Base-by-base conservation (phyloP, 2,113 vertebrate species). In the Hypocryptadius cinnamomeus region DNA sequence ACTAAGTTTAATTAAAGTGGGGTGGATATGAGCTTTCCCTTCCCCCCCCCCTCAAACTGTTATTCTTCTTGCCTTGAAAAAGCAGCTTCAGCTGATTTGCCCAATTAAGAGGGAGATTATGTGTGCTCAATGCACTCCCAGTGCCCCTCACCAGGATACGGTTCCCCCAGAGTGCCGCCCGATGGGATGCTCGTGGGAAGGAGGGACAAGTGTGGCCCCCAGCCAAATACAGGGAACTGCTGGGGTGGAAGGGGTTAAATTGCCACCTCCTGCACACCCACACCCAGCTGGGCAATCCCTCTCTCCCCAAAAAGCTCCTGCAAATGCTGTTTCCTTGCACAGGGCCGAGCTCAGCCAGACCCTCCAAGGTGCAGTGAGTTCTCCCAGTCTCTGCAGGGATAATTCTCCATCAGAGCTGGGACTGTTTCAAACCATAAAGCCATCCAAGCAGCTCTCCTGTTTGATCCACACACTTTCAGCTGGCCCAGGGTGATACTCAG, bases 391-490 rank as follows among this genome's bases (percentile, higher is more conserved):
- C 59, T 66, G 77, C 4, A 2, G 42, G 44, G 63, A 65, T 18
- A 13, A 24, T 56, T 76, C 66, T 28, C 48, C 64, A 71, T 5
- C 71, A 40, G 27, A 64, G 16, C 40, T 8, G 3, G 35, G 37
- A 12, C 23, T 3, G 4, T 28, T 86, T 68, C 73, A 60, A 86
- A 68, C 44, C 73, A 54, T 57, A 83, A 30, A 63, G 18, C 15
- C n/a, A 30, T 35, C 47, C 24, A 6, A 79, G 50, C 6, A 27
- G 24, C 27, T 51, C 61, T 59, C 13, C 6, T 2, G 15, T 13
- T 71, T 1, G 0, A 28, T 21, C 14, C 3, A 5, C 1, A 0
- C 27, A 4, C 53, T 31, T 40, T 8, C 13, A 53, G 39, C n/a
- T n/a, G 53, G 47, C 21, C 18, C 35, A 37, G 50, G 44, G 33